These are phyloP conservation scores for Caenorhabditis latens DNA, from an alignment of 1,140 invertebrate species.

Conservation along the genomic window DNA sequence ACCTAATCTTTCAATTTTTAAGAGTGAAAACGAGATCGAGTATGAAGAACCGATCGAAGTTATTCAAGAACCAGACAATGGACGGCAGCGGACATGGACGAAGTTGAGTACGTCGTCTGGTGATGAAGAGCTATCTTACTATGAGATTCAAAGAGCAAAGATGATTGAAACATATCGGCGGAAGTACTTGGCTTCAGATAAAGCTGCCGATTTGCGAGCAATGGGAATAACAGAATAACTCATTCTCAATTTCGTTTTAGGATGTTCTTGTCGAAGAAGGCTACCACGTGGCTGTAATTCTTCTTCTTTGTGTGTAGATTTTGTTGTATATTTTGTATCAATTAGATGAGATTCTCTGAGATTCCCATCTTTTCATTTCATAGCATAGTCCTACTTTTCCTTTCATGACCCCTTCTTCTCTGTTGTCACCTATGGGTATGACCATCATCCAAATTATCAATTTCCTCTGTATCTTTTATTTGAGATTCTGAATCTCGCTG, in stretches of 20 bases:
- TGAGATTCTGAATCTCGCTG: conserved; percentile 44
- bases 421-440: conserved; percentile 38
- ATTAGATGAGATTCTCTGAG: conserved; percentile 11
- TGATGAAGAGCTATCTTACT: background rate
- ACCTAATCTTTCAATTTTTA: background rate
- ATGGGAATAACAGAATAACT: conserved; percentile 41
- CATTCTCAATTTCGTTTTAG: background rate
- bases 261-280: background rate
- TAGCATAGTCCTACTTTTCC: conserved; percentile 14
- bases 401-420: conserved; percentile 23
- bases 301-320: background rate
- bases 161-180: conserved; percentile 18
- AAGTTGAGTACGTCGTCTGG: conserved; percentile 23
- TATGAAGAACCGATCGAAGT: conserved; percentile 7
- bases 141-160: conserved; percentile 23
- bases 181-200: conserved; percentile 18
- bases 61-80: conserved; percentile 18
- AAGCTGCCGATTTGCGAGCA: conserved; percentile 8
- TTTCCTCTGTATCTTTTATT: background rate
- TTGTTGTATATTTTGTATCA: conserved; percentile 31
- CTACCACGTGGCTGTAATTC: background rate
- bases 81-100: conserved; percentile 14
- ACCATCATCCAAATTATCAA: conserved; percentile 12
- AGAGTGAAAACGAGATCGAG: conserved; percentile 52
- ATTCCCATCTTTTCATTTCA: background rate